phyloP scores from a whole-genome alignment of 2,797 vertebrate genomes.

The Pseudochirops corinnae region DNA sequence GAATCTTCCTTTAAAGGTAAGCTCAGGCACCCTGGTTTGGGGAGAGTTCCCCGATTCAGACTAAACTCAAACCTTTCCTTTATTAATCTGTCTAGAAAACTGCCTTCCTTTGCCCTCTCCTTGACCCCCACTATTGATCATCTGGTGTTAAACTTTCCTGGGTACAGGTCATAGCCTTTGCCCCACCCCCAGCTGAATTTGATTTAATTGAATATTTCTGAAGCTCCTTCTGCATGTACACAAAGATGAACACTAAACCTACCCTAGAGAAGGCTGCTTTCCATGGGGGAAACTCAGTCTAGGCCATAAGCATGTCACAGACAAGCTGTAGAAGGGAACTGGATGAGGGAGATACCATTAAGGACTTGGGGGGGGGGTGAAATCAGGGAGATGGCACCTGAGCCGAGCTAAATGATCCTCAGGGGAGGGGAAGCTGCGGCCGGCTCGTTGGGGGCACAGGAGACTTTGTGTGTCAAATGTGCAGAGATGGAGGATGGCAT shows the following conservation, averaged over 20 bases:
- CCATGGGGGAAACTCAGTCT: background rate
- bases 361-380: background rate
- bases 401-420: background rate
- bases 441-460: background rate
- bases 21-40: background rate
- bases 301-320: background rate
- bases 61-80: background rate
- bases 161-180: background rate
- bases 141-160: background rate
- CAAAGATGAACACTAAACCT: background rate
- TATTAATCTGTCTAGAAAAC: background rate
- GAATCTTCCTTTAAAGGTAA: background rate
- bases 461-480: background rate
- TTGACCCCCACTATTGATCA: background rate
- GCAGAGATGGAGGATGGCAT: background rate
- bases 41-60: background rate
- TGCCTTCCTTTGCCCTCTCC: background rate
- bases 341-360: background rate
- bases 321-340: background rate
- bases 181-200: background rate
- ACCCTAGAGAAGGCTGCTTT: background rate
- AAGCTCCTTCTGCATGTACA: background rate
- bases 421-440: background rate
- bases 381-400: background rate
- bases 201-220: background rate